Base-by-base conservation (phyloP, 2,888 invertebrate genomes). In the Dryomyza anilis region DNA sequence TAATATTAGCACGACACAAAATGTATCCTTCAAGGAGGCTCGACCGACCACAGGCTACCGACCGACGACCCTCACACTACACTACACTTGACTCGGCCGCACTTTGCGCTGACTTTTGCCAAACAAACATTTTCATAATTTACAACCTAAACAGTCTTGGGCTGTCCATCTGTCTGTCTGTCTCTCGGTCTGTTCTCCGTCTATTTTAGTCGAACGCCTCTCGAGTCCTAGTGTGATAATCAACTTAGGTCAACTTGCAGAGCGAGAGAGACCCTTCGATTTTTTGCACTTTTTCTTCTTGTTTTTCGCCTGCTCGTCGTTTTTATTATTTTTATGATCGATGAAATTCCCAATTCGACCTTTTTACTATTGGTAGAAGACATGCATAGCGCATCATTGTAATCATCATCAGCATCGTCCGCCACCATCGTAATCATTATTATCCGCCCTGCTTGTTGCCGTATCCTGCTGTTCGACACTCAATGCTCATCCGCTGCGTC, bases 271-370 rank as follows among this genome's bases (percentile, higher is more conserved):
- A 25, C 50, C 23, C 48, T 50, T 60, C 36, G 25, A 23, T 21
- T 48, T 16, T 72, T 73, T 73, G 75, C 74, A 71, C 74, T 71
- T 64, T 56, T 39, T 61, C 29, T 46, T 65, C n/a, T 16, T 59
- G 16, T n/a, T 46, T 58, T 58, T 61, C 43, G 64, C 52, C 39
- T 67, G 10, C 53, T 43, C 52, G 61, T 71, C 72, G 70, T 74
- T 78, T 78, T 78, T 71, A n/a, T n/a, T n/a, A 77, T 73, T 80
- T 80, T 80, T 80, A 80, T 81, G 81, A 81, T 81, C 79, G 77
- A 80, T 79, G 74, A 73, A 78, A 80, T 81, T 81, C 81, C 80
- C 82, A 77, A 73, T 74, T 75, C 76, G 77, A 74, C 72, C 74
- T 74, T 77, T 73, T 72, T 67, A 66, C 64, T n/a, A n/a, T n/a